Conservation (phyloP, 2,888 invertebrate genomes). For the Phaonia tiefii region DNA sequence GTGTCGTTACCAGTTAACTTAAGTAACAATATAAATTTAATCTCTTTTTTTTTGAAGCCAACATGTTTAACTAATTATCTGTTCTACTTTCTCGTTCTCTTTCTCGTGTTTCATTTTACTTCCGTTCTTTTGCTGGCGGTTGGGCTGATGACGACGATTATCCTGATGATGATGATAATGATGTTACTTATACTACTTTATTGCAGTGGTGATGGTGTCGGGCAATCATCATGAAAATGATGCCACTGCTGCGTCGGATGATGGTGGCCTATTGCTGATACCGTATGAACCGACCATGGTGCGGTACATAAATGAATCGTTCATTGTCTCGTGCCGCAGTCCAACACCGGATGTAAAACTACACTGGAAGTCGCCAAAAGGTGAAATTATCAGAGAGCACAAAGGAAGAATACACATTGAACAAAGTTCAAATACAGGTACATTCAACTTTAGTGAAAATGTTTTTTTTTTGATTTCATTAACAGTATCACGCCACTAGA, state of each 20-base stretch:
- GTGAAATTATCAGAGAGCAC: slow-evolving; percentile 77
- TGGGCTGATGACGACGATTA: background rate
- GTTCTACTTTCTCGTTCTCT: slow-evolving; percentile 32
- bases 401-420: slow-evolving; percentile 81
- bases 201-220: slow-evolving; percentile 72
- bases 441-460: slow-evolving; percentile 40
- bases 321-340: slow-evolving; percentile 80
- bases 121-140: slow-evolving; percentile 7
- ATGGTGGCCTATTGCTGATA: slow-evolving; percentile 73
- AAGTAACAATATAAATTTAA: slow-evolving; percentile 58
- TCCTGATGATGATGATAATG: background rate
- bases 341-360: slow-evolving; percentile 74
- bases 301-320: slow-evolving; percentile 80
- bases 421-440: slow-evolving; percentile 74
- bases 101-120: slow-evolving; percentile 32
- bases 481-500: no score
- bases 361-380: slow-evolving; percentile 80
- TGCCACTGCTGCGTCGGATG: slow-evolving; percentile 58
- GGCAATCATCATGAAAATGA: slow-evolving; percentile 74
- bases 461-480: no score
- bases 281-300: slow-evolving; percentile 78
- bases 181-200: background rate
- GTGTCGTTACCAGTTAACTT: slow-evolving; percentile 51
- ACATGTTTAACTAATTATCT: slow-evolving; percentile 62
- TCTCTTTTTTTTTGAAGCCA: slow-evolving; percentile 53